These are phyloP conservation scores for Spodoptera exigua DNA, from an alignment of 2,888 invertebrate species.

Conservation along the genomic window DNA sequence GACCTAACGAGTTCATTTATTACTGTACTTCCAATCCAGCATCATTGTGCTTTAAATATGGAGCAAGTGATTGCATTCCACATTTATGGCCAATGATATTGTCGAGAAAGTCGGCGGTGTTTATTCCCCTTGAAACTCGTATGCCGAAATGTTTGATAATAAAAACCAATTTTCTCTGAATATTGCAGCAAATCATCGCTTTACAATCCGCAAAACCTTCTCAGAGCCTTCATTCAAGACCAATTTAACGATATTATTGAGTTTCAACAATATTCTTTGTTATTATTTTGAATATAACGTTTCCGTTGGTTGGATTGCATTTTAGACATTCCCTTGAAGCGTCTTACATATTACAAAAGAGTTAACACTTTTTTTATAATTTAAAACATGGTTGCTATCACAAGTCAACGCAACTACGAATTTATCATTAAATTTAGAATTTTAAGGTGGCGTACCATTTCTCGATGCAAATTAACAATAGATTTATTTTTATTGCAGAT, in stretches of 20 bases:
- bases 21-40: slow-evolving; percentile 9
- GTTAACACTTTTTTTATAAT: too few relatives aligned
- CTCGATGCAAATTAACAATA: slow-evolving; percentile 39
- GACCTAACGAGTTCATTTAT: too few relatives aligned
- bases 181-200: slow-evolving; percentile 45
- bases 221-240: slow-evolving; percentile 31
- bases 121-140: slow-evolving; percentile 54
- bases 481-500: slow-evolving; percentile 60
- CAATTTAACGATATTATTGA: slow-evolving; percentile 33
- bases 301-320: too few relatives aligned
- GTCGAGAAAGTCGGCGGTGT: slow-evolving; percentile 62
- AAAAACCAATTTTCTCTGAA: slow-evolving; percentile 62
- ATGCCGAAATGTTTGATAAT: slow-evolving; percentile 56
- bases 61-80: slow-evolving; percentile 47
- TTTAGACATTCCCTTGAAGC: too few relatives aligned
- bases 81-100: slow-evolving; percentile 60
- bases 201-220: slow-evolving; percentile 46
- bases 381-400: too few relatives aligned
- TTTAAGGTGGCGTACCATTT: slow-evolving; percentile 12
- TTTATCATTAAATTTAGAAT: slow-evolving; percentile 6
- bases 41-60: slow-evolving; percentile 47
- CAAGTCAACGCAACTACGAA: neutral
- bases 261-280: slow-evolving; percentile 17
- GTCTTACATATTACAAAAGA: too few relatives aligned
- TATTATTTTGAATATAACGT: slow-evolving; percentile 10